These are phyloP conservation scores for Synanceia verrucosa DNA, from an alignment of 2,797 vertebrate genomes.

Conservation along the genomic window DNA sequence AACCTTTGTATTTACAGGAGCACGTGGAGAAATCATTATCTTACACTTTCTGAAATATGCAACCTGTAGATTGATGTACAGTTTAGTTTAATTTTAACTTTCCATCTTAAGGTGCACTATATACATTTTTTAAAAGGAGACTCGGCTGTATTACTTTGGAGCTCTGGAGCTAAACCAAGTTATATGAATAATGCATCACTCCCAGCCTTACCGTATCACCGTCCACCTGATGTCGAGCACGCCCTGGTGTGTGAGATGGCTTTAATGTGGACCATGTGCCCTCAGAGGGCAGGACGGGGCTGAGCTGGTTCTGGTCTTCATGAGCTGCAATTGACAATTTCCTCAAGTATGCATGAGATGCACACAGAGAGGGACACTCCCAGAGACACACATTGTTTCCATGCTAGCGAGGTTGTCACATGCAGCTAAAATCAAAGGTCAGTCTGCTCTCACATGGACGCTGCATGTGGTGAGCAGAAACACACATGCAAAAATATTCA, in stretches of 20 bases:
- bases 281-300: slow-evolving; percentile 13
- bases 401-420: slow-evolving; percentile 41
- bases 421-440: slow-evolving; percentile 62
- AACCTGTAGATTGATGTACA: slow-evolving; percentile 9
- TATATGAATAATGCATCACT: slow-evolving; percentile 77
- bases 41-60: not conserved
- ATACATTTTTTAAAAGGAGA: slow-evolving; percentile 48
- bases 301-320: slow-evolving; percentile 40
- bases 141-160: slow-evolving; percentile 25
- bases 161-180: slow-evolving; percentile 56
- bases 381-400: slow-evolving; percentile 31
- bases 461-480: slow-evolving; percentile 49
- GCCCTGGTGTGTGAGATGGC: slow-evolving; percentile 34
- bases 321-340: slow-evolving; percentile 77
- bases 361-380: slow-evolving; percentile 49
- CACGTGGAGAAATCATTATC: slow-evolving; percentile 1
- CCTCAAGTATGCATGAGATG: slow-evolving; percentile 76
- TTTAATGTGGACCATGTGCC: slow-evolving; percentile 73
- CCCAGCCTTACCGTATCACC: slow-evolving; percentile 65
- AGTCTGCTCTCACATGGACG: slow-evolving; percentile 46
- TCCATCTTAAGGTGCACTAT: slow-evolving; percentile 6
- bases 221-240: slow-evolving; percentile 34
- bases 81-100: slow-evolving; percentile 3
- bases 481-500: not conserved
- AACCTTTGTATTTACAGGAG: not conserved